phyloP scores from a whole-genome alignment of 2,888 invertebrate species.

The Heliconius sara region DNA sequence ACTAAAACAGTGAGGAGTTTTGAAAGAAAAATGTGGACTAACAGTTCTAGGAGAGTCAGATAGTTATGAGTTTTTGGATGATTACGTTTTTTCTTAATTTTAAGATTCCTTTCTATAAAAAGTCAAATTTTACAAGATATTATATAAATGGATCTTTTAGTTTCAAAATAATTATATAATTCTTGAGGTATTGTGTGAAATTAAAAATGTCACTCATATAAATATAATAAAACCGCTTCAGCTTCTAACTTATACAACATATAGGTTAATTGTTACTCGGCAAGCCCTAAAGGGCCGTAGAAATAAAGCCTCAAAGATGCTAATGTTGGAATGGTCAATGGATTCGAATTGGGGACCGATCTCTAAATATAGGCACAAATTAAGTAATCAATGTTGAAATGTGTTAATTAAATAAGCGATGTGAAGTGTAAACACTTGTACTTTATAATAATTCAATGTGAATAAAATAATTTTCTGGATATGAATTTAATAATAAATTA shows the following conservation, averaged over 20 bases:
- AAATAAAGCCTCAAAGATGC: conserved; percentile 79
- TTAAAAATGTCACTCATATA: conserved; percentile 27
- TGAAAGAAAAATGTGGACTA: not conserved
- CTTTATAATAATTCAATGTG: not conserved
- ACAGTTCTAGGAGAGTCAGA: not conserved
- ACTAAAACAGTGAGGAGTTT: not conserved
- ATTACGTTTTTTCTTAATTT: no score
- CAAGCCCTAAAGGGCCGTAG: conserved; percentile 64
- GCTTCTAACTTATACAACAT: conserved; percentile 50
- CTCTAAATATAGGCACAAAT: conserved; percentile 48
- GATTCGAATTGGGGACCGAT: conserved; percentile 61
- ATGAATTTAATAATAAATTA: no score
- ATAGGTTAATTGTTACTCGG: conserved; percentile 65
- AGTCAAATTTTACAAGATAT: no score
- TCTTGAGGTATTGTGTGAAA: not conserved
- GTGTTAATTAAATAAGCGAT: conserved; percentile 21
- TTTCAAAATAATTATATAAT: not conserved
- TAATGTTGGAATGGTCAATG: conserved; percentile 68
- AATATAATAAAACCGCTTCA: conserved; percentile 21
- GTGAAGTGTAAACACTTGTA: not conserved
- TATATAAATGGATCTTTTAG: not conserved
- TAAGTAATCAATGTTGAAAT: conserved; percentile 37
- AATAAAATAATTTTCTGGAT: not conserved
- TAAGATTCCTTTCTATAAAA: no score
- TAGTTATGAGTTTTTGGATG: not conserved